A percentile compares a stretch with the other conserved stretches of the same genome.
phyloP scores from a whole-genome alignment of 2,113 vertebrate genomes.

The Cyprinodon variegatus region DNA sequence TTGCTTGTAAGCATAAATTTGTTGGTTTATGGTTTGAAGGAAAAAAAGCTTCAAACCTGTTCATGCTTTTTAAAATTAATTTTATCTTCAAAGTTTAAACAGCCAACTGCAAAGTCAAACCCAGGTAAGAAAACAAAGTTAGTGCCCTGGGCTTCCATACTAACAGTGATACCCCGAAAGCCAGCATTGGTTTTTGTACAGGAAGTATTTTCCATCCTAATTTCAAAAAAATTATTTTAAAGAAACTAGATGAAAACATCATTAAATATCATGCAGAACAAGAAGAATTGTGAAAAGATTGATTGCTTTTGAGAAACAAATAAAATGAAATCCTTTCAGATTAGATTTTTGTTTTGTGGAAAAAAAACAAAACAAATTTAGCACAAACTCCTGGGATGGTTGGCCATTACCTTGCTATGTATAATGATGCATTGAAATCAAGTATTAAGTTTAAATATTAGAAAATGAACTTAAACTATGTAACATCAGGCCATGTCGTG shows the following conservation, averaged over 20 bases:
- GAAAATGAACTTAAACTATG: not conserved
- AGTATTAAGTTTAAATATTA: not conserved
- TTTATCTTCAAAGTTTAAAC: constrained; percentile 3
- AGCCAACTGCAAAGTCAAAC: not conserved
- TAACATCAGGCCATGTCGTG: no score
- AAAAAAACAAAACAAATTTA: not conserved
- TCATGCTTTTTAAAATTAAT: constrained; percentile 49
- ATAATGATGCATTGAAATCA: no score
- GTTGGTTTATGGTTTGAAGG: constrained; percentile 35
- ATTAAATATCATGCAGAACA: not conserved
- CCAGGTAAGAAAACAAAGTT: not conserved
- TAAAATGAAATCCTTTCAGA: not conserved
- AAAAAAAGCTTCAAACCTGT: constrained; percentile 63
- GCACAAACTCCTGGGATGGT: not conserved
- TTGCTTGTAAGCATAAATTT: constrained; percentile 36
- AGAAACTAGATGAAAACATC: not conserved
- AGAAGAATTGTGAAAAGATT: not conserved
- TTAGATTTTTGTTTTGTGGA: not conserved
- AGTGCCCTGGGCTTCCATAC: not conserved
- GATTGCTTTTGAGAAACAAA: not conserved
- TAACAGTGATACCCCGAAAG: not conserved
- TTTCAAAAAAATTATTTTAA: not conserved
- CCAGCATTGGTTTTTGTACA: not conserved
- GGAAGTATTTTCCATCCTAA: not conserved
- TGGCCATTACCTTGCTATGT: not conserved